phyloP scores from a whole-genome alignment of 2,113 vertebrate genomes.

The Amphilophus citrinellus region DNA sequence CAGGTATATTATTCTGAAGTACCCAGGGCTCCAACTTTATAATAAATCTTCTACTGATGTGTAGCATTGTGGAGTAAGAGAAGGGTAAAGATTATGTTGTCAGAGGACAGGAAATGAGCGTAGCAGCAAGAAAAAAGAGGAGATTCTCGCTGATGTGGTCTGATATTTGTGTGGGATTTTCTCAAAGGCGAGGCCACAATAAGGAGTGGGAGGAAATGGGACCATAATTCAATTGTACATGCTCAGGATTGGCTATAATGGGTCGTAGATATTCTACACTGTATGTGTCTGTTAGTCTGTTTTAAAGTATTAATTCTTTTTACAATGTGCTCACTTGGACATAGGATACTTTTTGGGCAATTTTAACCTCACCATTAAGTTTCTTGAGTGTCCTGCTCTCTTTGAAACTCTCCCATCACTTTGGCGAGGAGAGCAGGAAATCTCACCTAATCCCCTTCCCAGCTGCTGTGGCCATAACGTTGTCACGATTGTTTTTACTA shows the following conservation, averaged over 20 bases:
- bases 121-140: background rate
- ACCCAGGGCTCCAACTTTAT: background rate
- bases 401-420: constrained; percentile 1
- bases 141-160: background rate
- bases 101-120: constrained; percentile 6
- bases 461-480: constrained; percentile 10
- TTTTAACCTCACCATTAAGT: background rate
- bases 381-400: background rate
- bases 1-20: background rate
- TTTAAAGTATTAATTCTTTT: background rate
- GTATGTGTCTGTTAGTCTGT: background rate
- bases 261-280: background rate
- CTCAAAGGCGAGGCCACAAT: background rate
- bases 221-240: background rate
- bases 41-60: constrained; percentile 11
- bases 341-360: too few relatives aligned
- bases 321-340: background rate
- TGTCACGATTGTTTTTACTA: background rate
- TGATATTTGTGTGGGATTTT: constrained; percentile 23
- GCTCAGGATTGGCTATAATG: background rate
- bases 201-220: constrained; percentile 28
- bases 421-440: background rate
- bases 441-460: background rate
- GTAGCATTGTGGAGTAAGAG: background rate
- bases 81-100: constrained; percentile 32